A percentile compares a stretch with the other conserved stretches of the same genome.
Evolutionary conservation across 1,140 invertebrate species (phyloP).

Genomic region (Pentalonia nigronervosa): DNA sequence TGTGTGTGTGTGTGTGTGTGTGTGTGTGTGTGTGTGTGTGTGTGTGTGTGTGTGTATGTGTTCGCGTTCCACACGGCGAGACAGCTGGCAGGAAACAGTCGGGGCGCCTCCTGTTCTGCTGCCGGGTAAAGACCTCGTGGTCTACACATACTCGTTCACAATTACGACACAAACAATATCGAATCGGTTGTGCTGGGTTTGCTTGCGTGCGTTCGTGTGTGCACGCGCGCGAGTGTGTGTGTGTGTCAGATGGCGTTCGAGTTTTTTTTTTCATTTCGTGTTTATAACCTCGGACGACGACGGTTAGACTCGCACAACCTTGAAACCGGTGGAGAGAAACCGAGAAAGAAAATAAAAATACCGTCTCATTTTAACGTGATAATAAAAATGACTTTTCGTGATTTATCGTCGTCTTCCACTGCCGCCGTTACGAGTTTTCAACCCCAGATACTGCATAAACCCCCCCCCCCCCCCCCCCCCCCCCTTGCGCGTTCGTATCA

Average conservation of each 20-base stretch:
- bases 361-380: not conserved
- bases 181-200: not conserved
- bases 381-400: not conserved
- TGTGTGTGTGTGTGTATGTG: not conserved
- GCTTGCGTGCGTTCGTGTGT: not conserved
- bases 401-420: not conserved
- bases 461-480: not conserved
- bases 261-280: constrained; percentile 46
- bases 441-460: not conserved
- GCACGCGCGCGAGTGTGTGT: not conserved
- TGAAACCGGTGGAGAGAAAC: constrained; percentile 17
- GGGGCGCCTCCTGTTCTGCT: constrained; percentile 51
- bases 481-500: not conserved
- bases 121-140: constrained; percentile 49
- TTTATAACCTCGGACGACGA: constrained; percentile 37
- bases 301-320: constrained; percentile 41
- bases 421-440: not conserved
- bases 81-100: constrained; percentile 56
- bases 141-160: constrained; percentile 28
- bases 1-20: not conserved
- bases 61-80: constrained; percentile 49
- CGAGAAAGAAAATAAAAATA: not conserved
- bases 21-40: not conserved
- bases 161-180: not conserved
- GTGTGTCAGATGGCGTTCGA: constrained; percentile 54